Conservation (phyloP, 2,113 vertebrate species). For the Myrmophylax atrothorax region DNA sequence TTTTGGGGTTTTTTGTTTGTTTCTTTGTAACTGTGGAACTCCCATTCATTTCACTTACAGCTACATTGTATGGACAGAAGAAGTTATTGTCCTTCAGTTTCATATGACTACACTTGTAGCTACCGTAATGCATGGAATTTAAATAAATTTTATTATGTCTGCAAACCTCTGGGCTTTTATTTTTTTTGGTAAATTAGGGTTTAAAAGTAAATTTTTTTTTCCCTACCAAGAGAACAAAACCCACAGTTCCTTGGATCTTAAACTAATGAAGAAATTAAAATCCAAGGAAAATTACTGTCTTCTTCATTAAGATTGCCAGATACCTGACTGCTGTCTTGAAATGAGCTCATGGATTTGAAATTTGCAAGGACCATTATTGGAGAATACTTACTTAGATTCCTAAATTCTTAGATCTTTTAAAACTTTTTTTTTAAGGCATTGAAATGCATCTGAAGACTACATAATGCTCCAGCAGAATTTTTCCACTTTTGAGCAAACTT, state of each 20-base stretch:
- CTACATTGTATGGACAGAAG: conserved; percentile 71
- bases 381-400: not conserved
- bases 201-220: not conserved
- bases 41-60: conserved; percentile 73
- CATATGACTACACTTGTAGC: conserved; percentile 73
- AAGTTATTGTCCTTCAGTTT: conserved; percentile 73
- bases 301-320: not conserved
- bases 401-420: not conserved
- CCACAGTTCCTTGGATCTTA: conserved; percentile 49
- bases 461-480: not conserved
- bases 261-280: conserved; percentile 27
- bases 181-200: conserved; percentile 59
- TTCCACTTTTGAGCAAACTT: conserved; percentile 2
- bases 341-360: conserved; percentile 28
- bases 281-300: conserved; percentile 33
- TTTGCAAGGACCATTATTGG: not conserved
- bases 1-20: not conserved
- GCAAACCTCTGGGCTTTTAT: conserved; percentile 77
- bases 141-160: conserved; percentile 80
- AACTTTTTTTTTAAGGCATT: not conserved
- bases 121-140: conserved; percentile 78
- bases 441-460: not conserved
- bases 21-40: conserved; percentile 73
- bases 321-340: not conserved
- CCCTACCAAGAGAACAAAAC: conserved; percentile 16